phyloP scores from a whole-genome alignment of 1,140 invertebrate species.

The Cecropterus lyciades region DNA sequence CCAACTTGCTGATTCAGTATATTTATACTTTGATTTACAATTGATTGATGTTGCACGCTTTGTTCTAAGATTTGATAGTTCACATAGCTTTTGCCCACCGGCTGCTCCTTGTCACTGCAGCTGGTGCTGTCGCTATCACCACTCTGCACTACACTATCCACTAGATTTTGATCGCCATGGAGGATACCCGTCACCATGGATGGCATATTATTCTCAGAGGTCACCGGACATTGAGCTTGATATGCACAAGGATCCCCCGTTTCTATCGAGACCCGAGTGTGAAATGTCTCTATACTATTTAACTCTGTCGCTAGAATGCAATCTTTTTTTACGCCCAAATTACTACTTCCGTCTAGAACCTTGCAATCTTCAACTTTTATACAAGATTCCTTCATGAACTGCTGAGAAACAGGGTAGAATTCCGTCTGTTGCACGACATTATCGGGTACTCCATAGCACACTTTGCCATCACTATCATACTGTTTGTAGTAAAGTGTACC shows the following conservation, averaged over 20 bases:
- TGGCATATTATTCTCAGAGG: constrained; percentile 64
- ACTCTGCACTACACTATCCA: constrained; percentile 63
- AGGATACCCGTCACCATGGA: constrained; percentile 56
- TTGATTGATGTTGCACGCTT: constrained; percentile 80
- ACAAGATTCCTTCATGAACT: constrained; percentile 62
- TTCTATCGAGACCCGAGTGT: constrained; percentile 55
- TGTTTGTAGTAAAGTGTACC: constrained; percentile 61
- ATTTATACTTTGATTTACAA: constrained; percentile 83
- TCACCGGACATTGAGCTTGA: constrained; percentile 58
- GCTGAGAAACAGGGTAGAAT: constrained; percentile 53
- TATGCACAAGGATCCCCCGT: constrained; percentile 57
- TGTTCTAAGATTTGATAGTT: constrained; percentile 83
- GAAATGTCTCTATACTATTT: constrained; percentile 62
- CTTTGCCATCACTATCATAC: constrained; percentile 58
- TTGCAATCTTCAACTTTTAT: constrained; percentile 53
- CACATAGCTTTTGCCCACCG: constrained; percentile 70
- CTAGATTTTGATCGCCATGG: constrained; percentile 54
- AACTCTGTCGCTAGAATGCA: constrained; percentile 55
- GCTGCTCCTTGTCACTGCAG: constrained; percentile 66
- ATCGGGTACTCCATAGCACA: constrained; percentile 52
- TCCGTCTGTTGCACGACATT: constrained; percentile 53
- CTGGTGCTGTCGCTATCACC: constrained; percentile 62
- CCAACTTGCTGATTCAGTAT: constrained; percentile 82
- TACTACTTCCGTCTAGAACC: constrained; percentile 48
- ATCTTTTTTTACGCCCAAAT: constrained; percentile 55